Conservation (phyloP, 2,797 vertebrate species). For the Corythornis leucogaster region DNA sequence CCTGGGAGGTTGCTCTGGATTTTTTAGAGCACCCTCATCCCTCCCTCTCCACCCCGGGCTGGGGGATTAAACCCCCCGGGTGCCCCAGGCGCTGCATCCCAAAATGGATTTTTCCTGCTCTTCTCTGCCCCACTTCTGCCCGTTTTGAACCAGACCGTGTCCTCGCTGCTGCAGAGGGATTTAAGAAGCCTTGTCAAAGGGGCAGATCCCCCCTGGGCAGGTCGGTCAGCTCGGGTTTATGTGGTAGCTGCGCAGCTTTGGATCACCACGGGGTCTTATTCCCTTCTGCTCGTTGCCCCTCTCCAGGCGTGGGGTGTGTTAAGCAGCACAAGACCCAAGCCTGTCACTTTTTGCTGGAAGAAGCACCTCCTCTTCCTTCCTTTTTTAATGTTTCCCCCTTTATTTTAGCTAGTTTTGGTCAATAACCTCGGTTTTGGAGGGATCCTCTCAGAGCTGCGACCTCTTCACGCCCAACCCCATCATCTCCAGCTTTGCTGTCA, state of each 20-base stretch:
- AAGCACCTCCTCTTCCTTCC: not conserved
- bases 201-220: not conserved
- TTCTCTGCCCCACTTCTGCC: not conserved
- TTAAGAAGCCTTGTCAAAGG: rapidly evolving
- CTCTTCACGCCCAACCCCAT: not conserved
- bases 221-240: rapidly evolving
- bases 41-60: not conserved
- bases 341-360: not conserved
- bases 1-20: not conserved
- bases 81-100: not conserved
- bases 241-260: not conserved
- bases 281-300: not conserved
- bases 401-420: not conserved
- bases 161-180: rapidly evolving
- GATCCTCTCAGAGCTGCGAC: too few relatives aligned
- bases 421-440: too few relatives aligned
- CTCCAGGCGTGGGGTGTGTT: rapidly evolving
- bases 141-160: not conserved
- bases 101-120: not conserved
- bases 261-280: rapidly evolving
- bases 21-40: rapidly evolving
- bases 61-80: rapidly evolving
- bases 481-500: not conserved
- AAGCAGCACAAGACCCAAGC: rapidly evolving
- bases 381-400: not conserved